Base-by-base conservation (phyloP, 2,797 vertebrate genomes). In the Intellagama lesueurii region DNA sequence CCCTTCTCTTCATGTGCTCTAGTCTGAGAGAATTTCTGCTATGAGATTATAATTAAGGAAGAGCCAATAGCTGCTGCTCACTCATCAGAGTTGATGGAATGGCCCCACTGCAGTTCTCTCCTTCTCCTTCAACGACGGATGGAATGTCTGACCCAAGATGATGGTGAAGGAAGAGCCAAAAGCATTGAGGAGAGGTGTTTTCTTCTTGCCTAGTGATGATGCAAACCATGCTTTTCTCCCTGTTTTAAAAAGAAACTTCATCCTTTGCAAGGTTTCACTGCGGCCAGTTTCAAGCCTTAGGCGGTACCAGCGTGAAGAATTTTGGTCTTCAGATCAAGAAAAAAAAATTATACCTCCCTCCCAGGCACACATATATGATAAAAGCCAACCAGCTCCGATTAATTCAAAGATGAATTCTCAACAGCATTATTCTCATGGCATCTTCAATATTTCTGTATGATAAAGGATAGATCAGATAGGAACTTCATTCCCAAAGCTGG, bases 371-470 rank as follows among this genome's bases (percentile, higher is more conserved):
- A n/a, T 87, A 86, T 8, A 75, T 88, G 83, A 95, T 92, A 90
- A 95, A 93, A 94, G 88, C 14, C 89, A 87, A 78, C 60, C 79
- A 89, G 30, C 81, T 75, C 78, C 79, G 87, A 93, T 90, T 32
- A 92, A 90, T 90, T 95, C 91, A 92, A 86, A 89, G 87, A 92
- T 89, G 79, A 86, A 78, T 91, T 88, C 91, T 90, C 86, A 88
- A 79, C n/a, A 87, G 81, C 78, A 90, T 60, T 81, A 69, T 47
- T 89, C 76, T 85, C 88, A 60, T 85, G 68, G 14, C 82, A 92
- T 81, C 90, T 84, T 81, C 79, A 80, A 83, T 92, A 92, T 66
- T 79, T 91, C 83, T 82, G 30, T 82, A 87, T 93, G 78, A 91
- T 90, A 70, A 92, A 87, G 86, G 79, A 30, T 22, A 87, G 86